Conservation (phyloP, 1,140 invertebrate species). For the Dreissena rostriformis region DNA sequence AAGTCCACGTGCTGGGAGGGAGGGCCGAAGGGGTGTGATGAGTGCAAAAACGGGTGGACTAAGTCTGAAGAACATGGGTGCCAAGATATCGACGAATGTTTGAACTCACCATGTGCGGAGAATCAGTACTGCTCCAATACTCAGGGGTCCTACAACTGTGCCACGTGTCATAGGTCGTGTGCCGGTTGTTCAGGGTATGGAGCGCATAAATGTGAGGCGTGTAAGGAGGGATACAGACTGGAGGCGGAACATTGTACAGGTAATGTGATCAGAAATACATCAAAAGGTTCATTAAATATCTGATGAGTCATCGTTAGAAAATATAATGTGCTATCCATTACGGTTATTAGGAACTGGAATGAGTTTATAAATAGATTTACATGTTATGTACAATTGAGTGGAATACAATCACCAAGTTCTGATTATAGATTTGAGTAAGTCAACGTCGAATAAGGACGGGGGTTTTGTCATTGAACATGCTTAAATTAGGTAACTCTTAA, state of each 20-base stretch:
- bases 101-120: constrained; percentile 85
- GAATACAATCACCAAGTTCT: too few relatives aligned
- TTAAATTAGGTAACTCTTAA: too few relatives aligned
- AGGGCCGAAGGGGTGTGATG: constrained; percentile 91
- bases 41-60: constrained; percentile 92
- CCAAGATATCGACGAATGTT: constrained; percentile 95
- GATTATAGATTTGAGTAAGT: too few relatives aligned
- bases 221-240: constrained; percentile 88
- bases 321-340: too few relatives aligned
- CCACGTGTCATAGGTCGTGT: constrained; percentile 86
- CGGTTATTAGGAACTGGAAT: too few relatives aligned
- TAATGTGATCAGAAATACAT: too few relatives aligned
- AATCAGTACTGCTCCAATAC: constrained; percentile 96
- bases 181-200: constrained; percentile 93
- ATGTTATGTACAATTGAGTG: too few relatives aligned
- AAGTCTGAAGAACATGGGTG: constrained; percentile 91
- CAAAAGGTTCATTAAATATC: too few relatives aligned
- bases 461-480: too few relatives aligned
- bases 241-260: constrained; percentile 89
- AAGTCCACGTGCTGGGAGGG: constrained; percentile 89
- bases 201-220: constrained; percentile 94
- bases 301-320: too few relatives aligned
- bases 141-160: constrained; percentile 92
- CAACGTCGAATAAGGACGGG: too few relatives aligned
- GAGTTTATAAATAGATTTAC: too few relatives aligned